phyloP scores from a whole-genome alignment of 2,888 invertebrate species.

The Congeria kusceri region DNA sequence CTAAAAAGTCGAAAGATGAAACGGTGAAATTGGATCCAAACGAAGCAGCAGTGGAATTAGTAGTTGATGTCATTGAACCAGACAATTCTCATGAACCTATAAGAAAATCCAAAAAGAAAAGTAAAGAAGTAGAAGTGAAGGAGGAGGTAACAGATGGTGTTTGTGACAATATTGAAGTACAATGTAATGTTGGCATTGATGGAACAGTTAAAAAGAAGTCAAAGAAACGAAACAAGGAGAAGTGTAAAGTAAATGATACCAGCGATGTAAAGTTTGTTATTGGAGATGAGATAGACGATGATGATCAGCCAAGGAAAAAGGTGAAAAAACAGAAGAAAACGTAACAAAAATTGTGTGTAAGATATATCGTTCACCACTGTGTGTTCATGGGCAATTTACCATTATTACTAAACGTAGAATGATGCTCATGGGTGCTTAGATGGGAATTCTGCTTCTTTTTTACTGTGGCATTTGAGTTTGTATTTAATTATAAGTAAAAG shows the following conservation, averaged over 20 bases:
- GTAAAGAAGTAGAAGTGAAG: conserved; percentile 12
- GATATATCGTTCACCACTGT: background rate
- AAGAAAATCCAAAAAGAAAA: conserved; percentile 29
- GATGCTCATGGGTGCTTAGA: no score
- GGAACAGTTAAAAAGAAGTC: conserved; percentile 38
- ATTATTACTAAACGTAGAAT: no score
- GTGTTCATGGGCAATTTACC: no score
- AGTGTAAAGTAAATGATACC: conserved; percentile 7
- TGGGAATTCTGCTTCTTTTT: no score
- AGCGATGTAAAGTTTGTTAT: conserved; percentile 8
- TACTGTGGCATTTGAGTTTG: no score
- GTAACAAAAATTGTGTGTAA: conserved; percentile 19
- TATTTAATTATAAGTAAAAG: no score
- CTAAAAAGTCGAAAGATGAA: no score
- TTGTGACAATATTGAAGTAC: conserved; percentile 19
- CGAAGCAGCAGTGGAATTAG: no score
- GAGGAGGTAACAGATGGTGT: conserved; percentile 24
- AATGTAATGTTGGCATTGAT: background rate
- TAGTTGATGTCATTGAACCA: no score
- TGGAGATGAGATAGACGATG: background rate
- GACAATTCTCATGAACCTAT: background rate
- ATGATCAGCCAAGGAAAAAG: conserved; percentile 36
- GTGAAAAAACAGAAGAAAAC: conserved; percentile 38
- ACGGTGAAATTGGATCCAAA: no score
- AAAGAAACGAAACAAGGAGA: conserved; percentile 52